A percentile compares a stretch with the other conserved stretches of the same genome.
Evolutionary conservation across 2,113 vertebrate species (phyloP).

Genomic region (Gambusia holbrooki): DNA sequence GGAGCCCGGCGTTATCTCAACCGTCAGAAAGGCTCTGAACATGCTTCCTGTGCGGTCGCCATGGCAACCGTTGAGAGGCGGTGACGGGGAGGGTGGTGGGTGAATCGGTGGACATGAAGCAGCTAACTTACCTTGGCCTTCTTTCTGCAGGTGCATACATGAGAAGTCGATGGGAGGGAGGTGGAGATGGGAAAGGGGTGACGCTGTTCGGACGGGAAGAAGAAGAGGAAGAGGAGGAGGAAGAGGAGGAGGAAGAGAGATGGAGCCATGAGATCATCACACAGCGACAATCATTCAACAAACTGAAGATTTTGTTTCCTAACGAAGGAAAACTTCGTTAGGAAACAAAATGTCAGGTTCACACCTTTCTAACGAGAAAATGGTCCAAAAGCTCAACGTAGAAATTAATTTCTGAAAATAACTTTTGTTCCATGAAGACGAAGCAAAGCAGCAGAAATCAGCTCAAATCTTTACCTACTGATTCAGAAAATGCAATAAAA

Average conservation of each 20-base stretch:
- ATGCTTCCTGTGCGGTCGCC: not conserved
- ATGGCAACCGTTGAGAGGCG: not conserved
- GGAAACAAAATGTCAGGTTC: not conserved
- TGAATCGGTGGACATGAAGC: constrained; percentile 43
- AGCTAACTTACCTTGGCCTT: constrained; percentile 91
- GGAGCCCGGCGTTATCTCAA: not conserved
- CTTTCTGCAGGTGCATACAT: constrained; percentile 98
- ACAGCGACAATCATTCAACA: constrained; percentile 28
- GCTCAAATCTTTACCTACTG: too few relatives aligned
- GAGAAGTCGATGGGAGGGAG: constrained; percentile 95
- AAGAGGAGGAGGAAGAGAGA: constrained; percentile 41
- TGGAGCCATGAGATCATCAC: constrained; percentile 53
- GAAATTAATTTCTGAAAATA: too few relatives aligned
- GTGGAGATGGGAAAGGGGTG: constrained; percentile 92
- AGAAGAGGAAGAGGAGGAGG: constrained; percentile 17
- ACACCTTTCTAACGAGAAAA: not conserved
- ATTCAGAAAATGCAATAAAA: too few relatives aligned
- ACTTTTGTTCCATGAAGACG: too few relatives aligned
- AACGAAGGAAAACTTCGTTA: too few relatives aligned
- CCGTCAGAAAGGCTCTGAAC: constrained; percentile 13
- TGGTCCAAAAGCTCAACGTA: not conserved
- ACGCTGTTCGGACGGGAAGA: constrained; percentile 82
- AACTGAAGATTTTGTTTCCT: too few relatives aligned
- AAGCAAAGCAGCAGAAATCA: too few relatives aligned
- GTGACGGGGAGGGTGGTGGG: constrained; percentile 12